These are phyloP conservation scores for Thera obeliscata DNA, from an alignment of 2,888 invertebrate genomes.

Conservation along the genomic window DNA sequence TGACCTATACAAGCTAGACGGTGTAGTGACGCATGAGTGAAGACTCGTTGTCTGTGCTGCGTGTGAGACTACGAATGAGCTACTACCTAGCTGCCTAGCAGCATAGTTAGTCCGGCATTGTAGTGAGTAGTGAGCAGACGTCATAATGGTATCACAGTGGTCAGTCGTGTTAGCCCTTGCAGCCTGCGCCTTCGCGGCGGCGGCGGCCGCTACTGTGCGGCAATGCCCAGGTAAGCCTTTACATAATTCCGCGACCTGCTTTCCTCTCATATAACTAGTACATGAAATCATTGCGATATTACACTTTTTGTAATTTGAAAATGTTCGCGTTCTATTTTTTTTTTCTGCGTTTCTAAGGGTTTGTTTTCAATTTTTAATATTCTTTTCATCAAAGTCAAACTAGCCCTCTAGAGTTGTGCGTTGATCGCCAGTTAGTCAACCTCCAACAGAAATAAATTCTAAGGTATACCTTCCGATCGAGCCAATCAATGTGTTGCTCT, in stretches of 20 bases:
- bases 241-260: constrained; percentile 65
- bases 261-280: constrained; percentile 53
- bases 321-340: too few relatives aligned
- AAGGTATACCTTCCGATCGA: too few relatives aligned
- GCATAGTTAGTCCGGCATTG: constrained; percentile 7
- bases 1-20: background rate
- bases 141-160: constrained; percentile 62
- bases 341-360: too few relatives aligned
- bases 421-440: too few relatives aligned
- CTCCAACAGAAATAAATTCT: too few relatives aligned
- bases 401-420: too few relatives aligned
- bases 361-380: too few relatives aligned
- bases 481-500: too few relatives aligned
- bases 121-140: constrained; percentile 44
- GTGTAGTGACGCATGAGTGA: constrained; percentile 17
- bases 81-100: background rate
- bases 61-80: background rate
- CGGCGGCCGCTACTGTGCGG: constrained; percentile 57
- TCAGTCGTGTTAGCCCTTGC: constrained; percentile 59
- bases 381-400: too few relatives aligned
- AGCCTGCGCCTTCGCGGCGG: constrained; percentile 56
- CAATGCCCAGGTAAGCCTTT: constrained; percentile 73
- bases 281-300: constrained; percentile 32
- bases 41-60: constrained; percentile 9
- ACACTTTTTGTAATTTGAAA: background rate